These are phyloP conservation scores for Thaumetopoea pityocampa DNA, from an alignment of 1,140 invertebrate genomes.

Conservation along the genomic window DNA sequence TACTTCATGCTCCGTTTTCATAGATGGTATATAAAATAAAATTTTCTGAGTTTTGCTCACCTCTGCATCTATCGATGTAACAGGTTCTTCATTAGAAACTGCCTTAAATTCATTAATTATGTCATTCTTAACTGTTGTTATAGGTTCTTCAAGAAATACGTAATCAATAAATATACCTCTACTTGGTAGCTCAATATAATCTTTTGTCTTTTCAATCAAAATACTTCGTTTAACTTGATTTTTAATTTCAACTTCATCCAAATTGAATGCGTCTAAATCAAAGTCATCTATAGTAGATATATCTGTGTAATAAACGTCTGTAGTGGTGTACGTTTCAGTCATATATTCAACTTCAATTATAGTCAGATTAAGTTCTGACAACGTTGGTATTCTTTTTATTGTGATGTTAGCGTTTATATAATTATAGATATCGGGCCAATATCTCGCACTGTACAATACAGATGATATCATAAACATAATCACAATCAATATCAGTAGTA, in stretches of 20 bases:
- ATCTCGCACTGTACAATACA: conserved; percentile 47
- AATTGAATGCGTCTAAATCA: conserved; percentile 13
- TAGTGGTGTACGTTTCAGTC: conserved; percentile 36
- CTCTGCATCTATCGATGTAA: not conserved
- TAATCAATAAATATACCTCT: conserved; percentile 17
- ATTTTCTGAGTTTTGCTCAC: not conserved
- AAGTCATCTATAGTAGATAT: conserved; percentile 20
- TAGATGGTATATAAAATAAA: no score
- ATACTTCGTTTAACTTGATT: conserved; percentile 17
- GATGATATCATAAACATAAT: conserved; percentile 43
- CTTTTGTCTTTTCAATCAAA: conserved; percentile 3
- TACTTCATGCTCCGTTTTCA: no score
- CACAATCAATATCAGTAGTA: conserved; percentile 48
- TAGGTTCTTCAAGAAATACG: conserved; percentile 14
- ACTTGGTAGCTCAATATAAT: conserved; percentile 15
- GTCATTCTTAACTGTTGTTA: conserved; percentile 1
- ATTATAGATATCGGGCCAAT: conserved; percentile 59
- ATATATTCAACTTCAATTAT: conserved; percentile 31
- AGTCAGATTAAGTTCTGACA: conserved; percentile 47
- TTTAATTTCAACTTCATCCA: conserved; percentile 11
- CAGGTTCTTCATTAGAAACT: not conserved
- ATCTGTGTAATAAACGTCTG: conserved; percentile 29
- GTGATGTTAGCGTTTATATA: conserved; percentile 61
- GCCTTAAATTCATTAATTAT: not conserved
- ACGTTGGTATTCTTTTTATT: conserved; percentile 54